Conservation (phyloP, 2,888 invertebrate species). For the Drymonia ruficornis region DNA sequence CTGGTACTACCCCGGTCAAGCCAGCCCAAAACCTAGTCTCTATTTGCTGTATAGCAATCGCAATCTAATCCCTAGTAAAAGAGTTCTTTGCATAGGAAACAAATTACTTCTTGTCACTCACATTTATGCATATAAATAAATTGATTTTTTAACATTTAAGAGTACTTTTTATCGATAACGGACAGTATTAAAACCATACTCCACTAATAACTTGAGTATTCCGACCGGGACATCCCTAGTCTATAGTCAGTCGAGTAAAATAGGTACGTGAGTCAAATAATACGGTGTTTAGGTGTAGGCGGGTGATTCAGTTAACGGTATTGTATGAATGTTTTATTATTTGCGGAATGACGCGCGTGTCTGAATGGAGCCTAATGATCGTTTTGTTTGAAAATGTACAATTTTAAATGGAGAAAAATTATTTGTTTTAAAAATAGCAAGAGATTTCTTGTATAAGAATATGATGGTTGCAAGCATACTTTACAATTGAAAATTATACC, state of each 20-base stretch:
- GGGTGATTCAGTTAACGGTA: conserved; percentile 45
- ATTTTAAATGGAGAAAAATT: no score
- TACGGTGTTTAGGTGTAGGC: conserved; percentile 36
- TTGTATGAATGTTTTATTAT: conserved; percentile 58
- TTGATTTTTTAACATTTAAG: no score
- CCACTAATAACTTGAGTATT: not conserved
- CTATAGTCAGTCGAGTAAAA: conserved; percentile 38
- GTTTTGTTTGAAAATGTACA: conserved; percentile 22
- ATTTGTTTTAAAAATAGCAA: not conserved
- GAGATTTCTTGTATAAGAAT: not conserved
- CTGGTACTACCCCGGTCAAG: no score
- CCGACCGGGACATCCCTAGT: not conserved
- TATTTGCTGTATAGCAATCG: no score
- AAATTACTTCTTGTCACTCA: no score
- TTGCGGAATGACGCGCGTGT: conserved; percentile 28
- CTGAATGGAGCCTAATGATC: conserved; percentile 38
- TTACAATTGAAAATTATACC: no score
- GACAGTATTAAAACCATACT: not conserved
- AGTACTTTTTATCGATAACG: not conserved
- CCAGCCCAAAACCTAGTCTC: no score
- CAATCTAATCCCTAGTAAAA: no score
- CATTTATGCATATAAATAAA: no score
- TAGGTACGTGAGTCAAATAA: conserved; percentile 45
- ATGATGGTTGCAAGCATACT: no score
- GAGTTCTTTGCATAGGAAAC: no score